These are phyloP conservation scores for Oryzias javanicus DNA, from an alignment of 2,113 vertebrate genomes.

Conservation along the genomic window DNA sequence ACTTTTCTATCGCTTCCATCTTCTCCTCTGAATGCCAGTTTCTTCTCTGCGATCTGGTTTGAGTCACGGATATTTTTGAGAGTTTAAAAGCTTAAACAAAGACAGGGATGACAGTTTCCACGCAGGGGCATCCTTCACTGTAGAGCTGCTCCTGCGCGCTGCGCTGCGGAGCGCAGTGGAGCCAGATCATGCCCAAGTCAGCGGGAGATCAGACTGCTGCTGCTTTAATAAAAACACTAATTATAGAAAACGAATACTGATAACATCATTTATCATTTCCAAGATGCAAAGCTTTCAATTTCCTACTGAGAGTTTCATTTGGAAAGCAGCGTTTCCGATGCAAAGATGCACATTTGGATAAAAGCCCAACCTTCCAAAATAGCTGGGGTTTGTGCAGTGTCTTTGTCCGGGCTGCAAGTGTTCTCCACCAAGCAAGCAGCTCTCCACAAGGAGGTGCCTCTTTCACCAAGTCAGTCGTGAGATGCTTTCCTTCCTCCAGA, in stretches of 20 bases:
- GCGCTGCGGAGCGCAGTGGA: constrained; percentile 20
- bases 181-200: constrained; percentile 38
- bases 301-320: no score
- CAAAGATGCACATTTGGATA: no score
- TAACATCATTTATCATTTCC: no score
- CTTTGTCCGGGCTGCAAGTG: not conserved
- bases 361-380: no score
- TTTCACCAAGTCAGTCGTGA: constrained; percentile 43
- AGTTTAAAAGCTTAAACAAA: not conserved
- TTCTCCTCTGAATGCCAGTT: constrained; percentile 2
- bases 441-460: constrained; percentile 44
- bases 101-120: constrained; percentile 17
- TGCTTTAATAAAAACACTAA: constrained; percentile 5
- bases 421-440: constrained; percentile 47
- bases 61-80: not conserved
- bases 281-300: no score
- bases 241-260: no score
- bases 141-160: constrained; percentile 22
- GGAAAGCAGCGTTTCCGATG: no score
- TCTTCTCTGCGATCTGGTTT: not conserved
- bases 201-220: constrained; percentile 40
- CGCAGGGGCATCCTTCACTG: constrained; percentile 18
- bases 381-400: no score
- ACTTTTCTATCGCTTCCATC: constrained; percentile 5
- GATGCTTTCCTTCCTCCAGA: constrained; percentile 29